These are phyloP conservation scores for Campodea augens DNA, from an alignment of 1,140 invertebrate genomes.

Conservation along the genomic window DNA sequence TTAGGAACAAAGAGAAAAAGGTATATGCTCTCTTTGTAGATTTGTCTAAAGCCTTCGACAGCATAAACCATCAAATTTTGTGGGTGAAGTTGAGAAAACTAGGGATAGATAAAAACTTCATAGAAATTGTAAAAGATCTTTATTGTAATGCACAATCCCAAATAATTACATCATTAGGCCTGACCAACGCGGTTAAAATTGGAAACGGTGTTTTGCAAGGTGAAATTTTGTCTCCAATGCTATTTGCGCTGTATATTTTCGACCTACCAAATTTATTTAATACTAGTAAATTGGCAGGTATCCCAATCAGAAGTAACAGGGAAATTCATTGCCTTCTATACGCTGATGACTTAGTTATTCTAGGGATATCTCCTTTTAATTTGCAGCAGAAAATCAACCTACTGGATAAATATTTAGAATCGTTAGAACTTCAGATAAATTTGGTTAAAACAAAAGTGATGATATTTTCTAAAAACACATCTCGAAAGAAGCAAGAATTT, in stretches of 20 bases:
- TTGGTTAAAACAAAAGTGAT: conserved; percentile 7
- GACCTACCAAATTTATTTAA: neutral
- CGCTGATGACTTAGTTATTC: conserved; percentile 9
- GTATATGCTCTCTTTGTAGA: conserved; percentile 7
- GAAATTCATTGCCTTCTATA: conserved; percentile 7
- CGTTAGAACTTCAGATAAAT: conserved; percentile 1
- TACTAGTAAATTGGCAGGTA: neutral
- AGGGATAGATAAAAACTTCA: conserved; percentile 6
- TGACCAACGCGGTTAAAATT: neutral
- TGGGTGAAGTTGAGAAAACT: conserved; percentile 1
- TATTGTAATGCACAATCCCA: conserved; percentile 7
- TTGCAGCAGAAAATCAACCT: conserved; percentile 8
- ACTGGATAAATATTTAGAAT: conserved; percentile 4
- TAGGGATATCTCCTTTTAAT: neutral
- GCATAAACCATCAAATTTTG: neutral
- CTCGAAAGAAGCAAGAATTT: neutral
- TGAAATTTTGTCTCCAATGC: conserved; percentile 3
- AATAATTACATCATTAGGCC: neutral
- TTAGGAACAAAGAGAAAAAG: neutral
- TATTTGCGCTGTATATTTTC: conserved; percentile 8
- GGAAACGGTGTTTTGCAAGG: conserved; percentile 4
- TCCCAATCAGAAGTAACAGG: neutral
- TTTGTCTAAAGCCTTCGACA: conserved; percentile 6
- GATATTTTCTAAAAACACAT: conserved; percentile 4
- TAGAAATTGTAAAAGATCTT: neutral